Evolutionary conservation across 2,797 vertebrate genomes (phyloP).

Genomic region (Geotrypetes seraphini): DNA sequence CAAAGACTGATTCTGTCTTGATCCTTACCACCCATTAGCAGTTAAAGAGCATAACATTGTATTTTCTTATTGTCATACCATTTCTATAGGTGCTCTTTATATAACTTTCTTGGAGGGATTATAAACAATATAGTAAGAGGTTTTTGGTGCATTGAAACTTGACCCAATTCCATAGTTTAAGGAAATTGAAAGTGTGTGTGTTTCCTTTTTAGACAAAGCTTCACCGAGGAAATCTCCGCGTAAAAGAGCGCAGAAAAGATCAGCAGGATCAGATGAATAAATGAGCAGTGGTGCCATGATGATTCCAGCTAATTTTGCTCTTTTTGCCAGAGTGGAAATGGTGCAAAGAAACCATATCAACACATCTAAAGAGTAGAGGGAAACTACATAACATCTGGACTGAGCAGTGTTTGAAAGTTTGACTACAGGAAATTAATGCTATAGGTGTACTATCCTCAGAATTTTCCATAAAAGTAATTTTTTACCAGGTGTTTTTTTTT

Average conservation of each 20-base stretch:
- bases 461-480: constrained; percentile 36
- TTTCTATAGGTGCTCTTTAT: no score
- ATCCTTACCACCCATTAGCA: no score
- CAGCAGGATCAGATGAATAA: constrained; percentile 92
- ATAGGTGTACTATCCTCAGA: constrained; percentile 49
- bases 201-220: constrained; percentile 76
- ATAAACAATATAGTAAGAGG: no score
- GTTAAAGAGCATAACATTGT: no score
- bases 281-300: constrained; percentile 39
- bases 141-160: no score
- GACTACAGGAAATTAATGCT: constrained; percentile 51
- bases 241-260: constrained; percentile 90
- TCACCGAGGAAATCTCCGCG: constrained; percentile 85
- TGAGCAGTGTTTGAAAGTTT: constrained; percentile 44
- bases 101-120: no score
- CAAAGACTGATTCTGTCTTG: no score
- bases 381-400: constrained; percentile 49
- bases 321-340: constrained; percentile 42
- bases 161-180: neutral
- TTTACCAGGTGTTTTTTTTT: constrained; percentile 6
- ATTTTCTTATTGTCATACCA: no score
- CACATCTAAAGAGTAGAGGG: constrained; percentile 25
- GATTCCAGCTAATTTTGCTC: constrained; percentile 33
- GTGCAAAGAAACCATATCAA: constrained; percentile 49
- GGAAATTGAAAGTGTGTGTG: neutral